phyloP scores from a whole-genome alignment of 2,888 invertebrate genomes.

The Scaptomyza polygonia region DNA sequence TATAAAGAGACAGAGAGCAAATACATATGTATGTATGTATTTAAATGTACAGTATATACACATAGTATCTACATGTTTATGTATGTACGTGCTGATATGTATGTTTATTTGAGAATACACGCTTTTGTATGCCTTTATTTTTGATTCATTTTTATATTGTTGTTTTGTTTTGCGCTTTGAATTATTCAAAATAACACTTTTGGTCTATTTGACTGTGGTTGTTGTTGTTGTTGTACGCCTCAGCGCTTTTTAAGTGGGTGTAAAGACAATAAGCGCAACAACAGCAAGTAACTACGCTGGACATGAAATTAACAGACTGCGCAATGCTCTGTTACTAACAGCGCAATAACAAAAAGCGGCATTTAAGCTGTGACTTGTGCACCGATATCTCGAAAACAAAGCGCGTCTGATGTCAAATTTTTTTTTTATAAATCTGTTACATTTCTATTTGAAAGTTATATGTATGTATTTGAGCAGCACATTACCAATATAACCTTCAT shows the following conservation, averaged over 20 bases:
- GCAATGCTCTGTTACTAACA: slow-evolving; percentile 7
- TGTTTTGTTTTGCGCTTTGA: slow-evolving; percentile 63
- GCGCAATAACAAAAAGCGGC: neutral
- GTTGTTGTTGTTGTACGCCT: slow-evolving; percentile 59
- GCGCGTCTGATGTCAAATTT: too few relatives aligned
- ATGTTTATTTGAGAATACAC: slow-evolving; percentile 47
- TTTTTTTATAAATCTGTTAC: too few relatives aligned
- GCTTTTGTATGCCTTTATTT: slow-evolving; percentile 23
- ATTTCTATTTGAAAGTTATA: too few relatives aligned
- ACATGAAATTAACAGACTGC: neutral
- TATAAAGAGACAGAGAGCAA: slow-evolving; percentile 40
- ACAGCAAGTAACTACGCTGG: slow-evolving; percentile 15
- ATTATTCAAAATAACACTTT: slow-evolving; percentile 77
- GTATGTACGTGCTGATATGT: slow-evolving; percentile 20
- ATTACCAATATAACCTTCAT: neutral
- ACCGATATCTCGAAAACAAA: too few relatives aligned
- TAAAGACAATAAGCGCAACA: slow-evolving; percentile 49
- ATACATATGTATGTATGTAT: slow-evolving; percentile 42
- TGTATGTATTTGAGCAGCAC: too few relatives aligned
- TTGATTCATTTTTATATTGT: slow-evolving; percentile 16
- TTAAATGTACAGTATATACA: slow-evolving; percentile 6
- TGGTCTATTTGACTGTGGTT: slow-evolving; percentile 65
- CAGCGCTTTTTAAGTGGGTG: slow-evolving; percentile 73
- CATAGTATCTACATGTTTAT: neutral
- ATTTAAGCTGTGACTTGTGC: neutral